These are phyloP conservation scores for Porites australiensis DNA, from an alignment of 64 coral and sea anemone species.

Conservation along the genomic window DNA sequence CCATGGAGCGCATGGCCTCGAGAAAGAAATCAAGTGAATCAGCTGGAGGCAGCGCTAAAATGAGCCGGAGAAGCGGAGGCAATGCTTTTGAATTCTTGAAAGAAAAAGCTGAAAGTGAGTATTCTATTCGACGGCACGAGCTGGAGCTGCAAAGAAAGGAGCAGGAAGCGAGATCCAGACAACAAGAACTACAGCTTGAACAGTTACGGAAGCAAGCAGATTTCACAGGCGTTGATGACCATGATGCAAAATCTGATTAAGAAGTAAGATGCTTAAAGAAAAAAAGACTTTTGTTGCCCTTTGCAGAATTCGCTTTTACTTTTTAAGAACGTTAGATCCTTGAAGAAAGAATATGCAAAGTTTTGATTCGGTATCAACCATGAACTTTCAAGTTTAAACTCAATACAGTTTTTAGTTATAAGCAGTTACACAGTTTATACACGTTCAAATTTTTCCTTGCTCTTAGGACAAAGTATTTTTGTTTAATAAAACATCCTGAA, in stretches of 20 bases:
- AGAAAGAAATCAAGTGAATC: not conserved
- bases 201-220: conserved; percentile 55
- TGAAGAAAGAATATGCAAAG: conserved; percentile 35
- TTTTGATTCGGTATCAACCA: conserved; percentile 47
- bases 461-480: conserved; percentile 4
- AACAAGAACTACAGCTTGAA: conserved; percentile 53
- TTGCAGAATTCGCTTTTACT: conserved; percentile 56
- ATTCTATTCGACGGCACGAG: conserved; percentile 41
- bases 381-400: conserved; percentile 41
- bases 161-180: conserved; percentile 58
- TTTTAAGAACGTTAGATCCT: conserved; percentile 40
- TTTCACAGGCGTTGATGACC: conserved; percentile 59
- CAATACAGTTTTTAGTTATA: conserved; percentile 44
- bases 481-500: conserved; percentile 4
- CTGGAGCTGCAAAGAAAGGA: conserved; percentile 58
- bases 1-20: not conserved
- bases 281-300: conserved; percentile 8
- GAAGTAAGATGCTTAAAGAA: conserved; percentile 47
- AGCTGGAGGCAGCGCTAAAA: conserved; percentile 61
- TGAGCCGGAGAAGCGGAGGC: conserved; percentile 44
- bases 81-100: conserved; percentile 53
- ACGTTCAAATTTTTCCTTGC: conserved; percentile 11
- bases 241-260: conserved; percentile 66
- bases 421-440: conserved; percentile 30
- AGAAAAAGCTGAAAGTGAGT: conserved; percentile 53